A percentile compares a stretch with the other conserved stretches of the same genome.
These are phyloP conservation scores for Clarias pachynema DNA, from an alignment of 2,797 vertebrate species.

Conservation along the genomic window DNA sequence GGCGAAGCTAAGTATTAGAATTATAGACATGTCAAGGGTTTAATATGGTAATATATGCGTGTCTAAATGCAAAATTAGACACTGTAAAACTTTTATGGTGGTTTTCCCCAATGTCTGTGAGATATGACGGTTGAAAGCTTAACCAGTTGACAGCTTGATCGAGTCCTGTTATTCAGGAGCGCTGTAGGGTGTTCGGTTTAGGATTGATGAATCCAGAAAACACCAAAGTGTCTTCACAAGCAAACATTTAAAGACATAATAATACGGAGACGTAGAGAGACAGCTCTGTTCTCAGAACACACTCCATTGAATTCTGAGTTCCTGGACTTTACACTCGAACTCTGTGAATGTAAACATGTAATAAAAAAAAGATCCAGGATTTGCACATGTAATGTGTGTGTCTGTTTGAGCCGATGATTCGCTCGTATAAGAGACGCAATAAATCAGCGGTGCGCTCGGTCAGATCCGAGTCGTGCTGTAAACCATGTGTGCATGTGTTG, in stretches of 20 bases:
- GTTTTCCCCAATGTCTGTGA: slow-evolving; percentile 38
- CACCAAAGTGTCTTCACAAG: slow-evolving; percentile 6
- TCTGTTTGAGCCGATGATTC: not conserved
- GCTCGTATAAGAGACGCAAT: slow-evolving; percentile 4
- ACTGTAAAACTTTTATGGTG: slow-evolving; percentile 47
- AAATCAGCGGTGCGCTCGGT: slow-evolving; percentile 19
- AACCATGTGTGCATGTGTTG: slow-evolving; percentile 28
- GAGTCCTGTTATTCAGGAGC: slow-evolving; percentile 5
- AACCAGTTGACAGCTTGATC: slow-evolving; percentile 24
- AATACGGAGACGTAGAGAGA: not conserved
- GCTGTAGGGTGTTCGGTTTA: not conserved
- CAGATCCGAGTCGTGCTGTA: not conserved
- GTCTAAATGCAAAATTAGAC: slow-evolving; percentile 54
- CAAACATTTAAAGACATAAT: not conserved
- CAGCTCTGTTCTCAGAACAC: not conserved
- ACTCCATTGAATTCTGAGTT: slow-evolving; percentile 15
- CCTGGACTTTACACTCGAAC: not conserved
- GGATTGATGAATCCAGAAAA: slow-evolving; percentile 26
- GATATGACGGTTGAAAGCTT: slow-evolving; percentile 15
- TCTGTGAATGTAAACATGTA: not conserved
- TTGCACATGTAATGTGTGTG: not conserved
- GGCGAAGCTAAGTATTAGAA: slow-evolving; percentile 53
- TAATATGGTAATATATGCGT: slow-evolving; percentile 53
- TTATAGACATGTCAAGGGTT: slow-evolving; percentile 55
- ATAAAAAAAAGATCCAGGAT: not conserved